Evolutionary conservation across 2,888 invertebrate species (phyloP), one percentile per base, ranked within the genome.

Genomic region (Mimas tiliae): DNA sequence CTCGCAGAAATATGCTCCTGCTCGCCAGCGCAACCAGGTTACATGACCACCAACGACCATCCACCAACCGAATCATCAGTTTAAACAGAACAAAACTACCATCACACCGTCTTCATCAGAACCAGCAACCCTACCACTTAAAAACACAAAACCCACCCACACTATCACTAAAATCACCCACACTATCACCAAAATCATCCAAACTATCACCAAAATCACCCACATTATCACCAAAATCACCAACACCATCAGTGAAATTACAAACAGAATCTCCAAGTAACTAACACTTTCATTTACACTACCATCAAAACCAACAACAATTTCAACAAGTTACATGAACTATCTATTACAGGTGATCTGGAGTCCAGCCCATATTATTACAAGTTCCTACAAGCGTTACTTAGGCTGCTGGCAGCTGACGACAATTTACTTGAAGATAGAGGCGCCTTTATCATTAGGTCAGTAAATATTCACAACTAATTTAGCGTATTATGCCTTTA

Each of bases 361-460:
- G 90, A 92, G 67, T 85, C 89, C 6, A 94, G 89, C 73, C 93
- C 91, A 0, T 92, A 97, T 84, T 99, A 99, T 86, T 96, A 97
- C 67, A 97, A 98, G 87, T 99, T 99, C 87, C 95, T 99, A 74
- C 94, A 97, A 58, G 97, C 97, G 78, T 92, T 99, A 68, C 90
- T 99, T 69, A 95, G 96, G 73, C 93, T 98, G 66, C 98, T 99
- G 85, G 96, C 97, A 65, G 96, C 96, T 12, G 98, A 99, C 80
- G 96, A 96, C 70, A 95, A 95, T 67, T 94, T 99, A 68, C 88
- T 99, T 67, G 98, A 98, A 82, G 98, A 98, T 76, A 94, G 98
- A 78, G 99, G 99, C 0, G 96, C 98, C 45, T 98, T 99, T 80
- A 99, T 99, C 69, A 98, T 99, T 72, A 96, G 99, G 98, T 97